These are phyloP conservation scores for Hirtodrosophila cameraria DNA, from an alignment of 2,888 invertebrate genomes.

Conservation along the genomic window DNA sequence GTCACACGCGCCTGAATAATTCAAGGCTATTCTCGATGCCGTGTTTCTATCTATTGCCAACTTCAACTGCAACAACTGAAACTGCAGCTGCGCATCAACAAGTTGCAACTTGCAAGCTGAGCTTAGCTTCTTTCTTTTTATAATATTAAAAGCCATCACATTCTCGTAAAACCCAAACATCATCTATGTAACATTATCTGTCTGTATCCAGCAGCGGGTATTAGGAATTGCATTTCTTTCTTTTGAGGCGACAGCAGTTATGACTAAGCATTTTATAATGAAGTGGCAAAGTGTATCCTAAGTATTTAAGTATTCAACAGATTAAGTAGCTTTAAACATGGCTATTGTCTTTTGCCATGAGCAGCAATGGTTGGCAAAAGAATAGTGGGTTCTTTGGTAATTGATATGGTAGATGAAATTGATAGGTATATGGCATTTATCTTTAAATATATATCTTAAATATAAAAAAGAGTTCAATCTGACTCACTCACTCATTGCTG, in stretches of 20 bases:
- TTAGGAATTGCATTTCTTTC: constrained; percentile 46
- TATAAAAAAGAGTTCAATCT: too few relatives aligned
- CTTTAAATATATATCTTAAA: too few relatives aligned
- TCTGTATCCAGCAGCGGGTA: constrained; percentile 14
- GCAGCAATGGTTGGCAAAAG: too few relatives aligned
- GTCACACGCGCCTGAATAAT: constrained; percentile 80
- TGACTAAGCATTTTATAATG: constrained; percentile 72
- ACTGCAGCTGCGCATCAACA: constrained; percentile 60
- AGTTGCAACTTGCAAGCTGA: too few relatives aligned
- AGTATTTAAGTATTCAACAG: constrained; percentile 23
- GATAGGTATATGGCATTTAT: not conserved
- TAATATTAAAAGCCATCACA: constrained; percentile 16
- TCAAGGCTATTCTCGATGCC: constrained; percentile 72
- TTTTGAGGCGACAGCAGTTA: constrained; percentile 46
- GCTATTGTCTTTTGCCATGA: too few relatives aligned
- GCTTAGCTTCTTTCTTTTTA: constrained; percentile 1
- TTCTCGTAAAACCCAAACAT: constrained; percentile 44
- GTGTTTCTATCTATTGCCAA: constrained; percentile 50
- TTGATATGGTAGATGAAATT: constrained; percentile 2
- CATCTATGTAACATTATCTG: constrained; percentile 48
- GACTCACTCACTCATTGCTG: too few relatives aligned
- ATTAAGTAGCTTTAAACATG: constrained; percentile 7
- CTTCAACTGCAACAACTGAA: constrained; percentile 43
- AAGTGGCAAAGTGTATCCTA: constrained; percentile 60
- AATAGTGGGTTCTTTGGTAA: constrained; percentile 1